Evolutionary conservation across 2,888 invertebrate genomes (phyloP).

Genomic region (Stomorhina lunata): DNA sequence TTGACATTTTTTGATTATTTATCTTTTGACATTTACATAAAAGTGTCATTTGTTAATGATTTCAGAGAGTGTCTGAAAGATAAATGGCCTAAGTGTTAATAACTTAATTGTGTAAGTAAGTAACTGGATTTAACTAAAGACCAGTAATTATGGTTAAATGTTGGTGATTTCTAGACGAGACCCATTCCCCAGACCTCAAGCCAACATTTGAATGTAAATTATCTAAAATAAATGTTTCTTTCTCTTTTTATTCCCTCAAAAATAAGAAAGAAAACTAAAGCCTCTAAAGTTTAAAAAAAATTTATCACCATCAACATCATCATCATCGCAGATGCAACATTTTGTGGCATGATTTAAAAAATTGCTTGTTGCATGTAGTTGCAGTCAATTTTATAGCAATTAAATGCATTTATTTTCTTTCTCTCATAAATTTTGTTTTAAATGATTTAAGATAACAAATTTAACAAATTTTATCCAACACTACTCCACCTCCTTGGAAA

Average conservation of each 20-base stretch:
- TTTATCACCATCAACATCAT: conserved; percentile 6
- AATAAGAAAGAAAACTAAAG: background rate
- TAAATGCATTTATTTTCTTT: background rate
- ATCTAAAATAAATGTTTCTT: background rate
- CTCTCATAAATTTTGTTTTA: background rate
- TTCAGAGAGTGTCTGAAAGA: too few species aligned
- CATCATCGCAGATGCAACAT: background rate
- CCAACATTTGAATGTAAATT: background rate
- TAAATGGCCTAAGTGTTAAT: background rate
- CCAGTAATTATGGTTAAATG: background rate
- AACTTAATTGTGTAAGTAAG: conserved; percentile 7
- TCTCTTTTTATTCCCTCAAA: background rate
- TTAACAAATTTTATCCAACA: too few species aligned
- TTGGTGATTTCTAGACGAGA: background rate
- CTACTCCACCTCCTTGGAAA: background rate
- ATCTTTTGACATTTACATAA: background rate
- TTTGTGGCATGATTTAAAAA: background rate
- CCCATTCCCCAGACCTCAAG: background rate
- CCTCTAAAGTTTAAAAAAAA: background rate
- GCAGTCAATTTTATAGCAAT: conserved; percentile 25
- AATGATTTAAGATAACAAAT: background rate
- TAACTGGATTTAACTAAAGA: background rate
- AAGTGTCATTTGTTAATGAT: too few species aligned
- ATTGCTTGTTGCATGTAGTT: too few species aligned
- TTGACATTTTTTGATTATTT: too few species aligned